These are phyloP conservation scores for Microchrysa polita DNA, from an alignment of 2,888 invertebrate species.

Conservation along the genomic window DNA sequence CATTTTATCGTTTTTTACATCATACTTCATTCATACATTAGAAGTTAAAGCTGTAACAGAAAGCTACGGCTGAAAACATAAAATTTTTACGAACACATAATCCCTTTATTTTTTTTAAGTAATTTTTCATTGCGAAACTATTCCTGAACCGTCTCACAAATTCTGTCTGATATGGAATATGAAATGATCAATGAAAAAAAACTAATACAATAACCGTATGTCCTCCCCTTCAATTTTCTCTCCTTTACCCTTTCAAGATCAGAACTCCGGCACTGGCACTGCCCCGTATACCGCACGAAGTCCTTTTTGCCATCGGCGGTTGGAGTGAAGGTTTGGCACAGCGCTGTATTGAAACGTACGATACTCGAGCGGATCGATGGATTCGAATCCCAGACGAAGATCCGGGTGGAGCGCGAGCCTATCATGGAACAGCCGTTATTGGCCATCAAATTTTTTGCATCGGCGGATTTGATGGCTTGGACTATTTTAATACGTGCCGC, in stretches of 20 bases:
- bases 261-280: conserved; percentile 85
- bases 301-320: conserved; percentile 85
- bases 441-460: conserved; percentile 87
- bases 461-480: conserved; percentile 89
- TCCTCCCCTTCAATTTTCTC: neutral
- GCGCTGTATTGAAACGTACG: conserved; percentile 85
- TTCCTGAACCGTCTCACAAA: no score
- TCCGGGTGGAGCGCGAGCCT: conserved; percentile 85
- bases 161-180: no score
- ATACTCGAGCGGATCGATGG: conserved; percentile 90
- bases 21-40: no score
- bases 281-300: conserved; percentile 87
- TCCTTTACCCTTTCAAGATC: conserved; percentile 53
- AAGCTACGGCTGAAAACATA: no score
- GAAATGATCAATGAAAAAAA: no score
- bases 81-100: no score
- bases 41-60: no score
- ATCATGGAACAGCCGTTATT: conserved; percentile 92
- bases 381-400: conserved; percentile 75
- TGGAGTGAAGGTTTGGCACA: conserved; percentile 72
- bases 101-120: no score
- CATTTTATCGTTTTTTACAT: no score
- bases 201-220: no score
- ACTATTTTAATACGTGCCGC: conserved; percentile 84
- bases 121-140: no score